Evolutionary conservation across 1,140 invertebrate species (phyloP), one percentile per base, ranked within the genome.

Genomic region (Drosophila chauvacae): DNA sequence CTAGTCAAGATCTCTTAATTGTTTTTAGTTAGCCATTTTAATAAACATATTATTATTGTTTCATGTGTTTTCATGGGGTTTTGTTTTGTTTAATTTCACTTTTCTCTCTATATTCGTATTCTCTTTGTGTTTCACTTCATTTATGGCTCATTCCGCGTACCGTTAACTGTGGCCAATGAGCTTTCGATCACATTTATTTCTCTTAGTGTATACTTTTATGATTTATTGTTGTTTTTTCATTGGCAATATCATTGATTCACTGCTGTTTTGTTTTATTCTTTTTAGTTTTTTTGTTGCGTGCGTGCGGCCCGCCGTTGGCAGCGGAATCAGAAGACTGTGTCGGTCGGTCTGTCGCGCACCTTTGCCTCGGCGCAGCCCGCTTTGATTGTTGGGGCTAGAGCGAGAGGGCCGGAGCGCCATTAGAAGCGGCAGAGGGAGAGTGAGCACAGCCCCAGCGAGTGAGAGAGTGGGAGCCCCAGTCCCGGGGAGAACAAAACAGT

Each of bases 261-360:
- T 65, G 39, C 41, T 57, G 55, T 74, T 63, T 47, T 80, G 45
- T 26, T 48, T 26, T 65, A 50, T 53, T 63, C 18, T 57, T 76
- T 62, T 51, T 47, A 23, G 51, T 63, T 44, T 57, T 57, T 62
- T 41, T 55, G 33, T 78, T 68, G 85, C 82, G 85, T 82, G 81
- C 81, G 80, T 78, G 69, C 68, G 83, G 68, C 68, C 86, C 77
- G 81, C 85, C 63, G 80, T 84, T 63, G 81, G 77, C 72, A 83
- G 84, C 84, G 87, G 80, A 87, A 87, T 80, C 84, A 88, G 85
- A 88, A 88, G 84, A 88, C 84, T 87, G 84, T 70, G 83, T 70
- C 68, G 69, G 84, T 90, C 85, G 69, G 84, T 80, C 84, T 77
- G 77, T 70, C 73, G 73, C 84, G 85, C 84, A 88, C 85, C 85